Evolutionary conservation across 2,113 vertebrate genomes (phyloP).

Genomic region (Tachycineta bicolor): DNA sequence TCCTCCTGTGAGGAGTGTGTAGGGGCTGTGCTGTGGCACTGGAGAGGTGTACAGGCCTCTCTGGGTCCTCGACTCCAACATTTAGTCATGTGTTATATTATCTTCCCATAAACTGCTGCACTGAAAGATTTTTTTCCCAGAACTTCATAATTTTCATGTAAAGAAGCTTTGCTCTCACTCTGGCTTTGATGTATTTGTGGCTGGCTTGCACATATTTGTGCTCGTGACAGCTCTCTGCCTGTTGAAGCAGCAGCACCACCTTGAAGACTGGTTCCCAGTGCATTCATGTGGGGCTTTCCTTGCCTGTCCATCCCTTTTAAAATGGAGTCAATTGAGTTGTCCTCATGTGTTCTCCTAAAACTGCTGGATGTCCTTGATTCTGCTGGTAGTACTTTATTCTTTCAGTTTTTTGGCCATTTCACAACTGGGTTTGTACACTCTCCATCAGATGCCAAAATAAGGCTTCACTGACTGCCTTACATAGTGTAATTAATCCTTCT

Average conservation of each 20-base stretch:
- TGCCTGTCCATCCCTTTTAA: not conserved
- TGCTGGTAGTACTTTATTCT: not conserved
- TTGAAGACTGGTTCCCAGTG: not conserved
- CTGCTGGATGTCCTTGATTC: not conserved
- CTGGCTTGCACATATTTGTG: not conserved
- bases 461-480: not conserved
- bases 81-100: not conserved
- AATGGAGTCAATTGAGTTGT: not conserved
- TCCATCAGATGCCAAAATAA: not conserved
- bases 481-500: not conserved
- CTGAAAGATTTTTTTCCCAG: not conserved
- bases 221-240: not conserved
- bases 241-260: not conserved
- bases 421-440: not conserved
- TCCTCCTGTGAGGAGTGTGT: not conserved
- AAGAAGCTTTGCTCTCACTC: not conserved
- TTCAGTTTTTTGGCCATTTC: not conserved
- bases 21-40: not conserved
- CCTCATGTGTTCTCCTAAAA: not conserved
- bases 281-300: not conserved
- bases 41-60: not conserved
- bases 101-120: not conserved
- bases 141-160: not conserved
- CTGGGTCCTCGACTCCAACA: not conserved
- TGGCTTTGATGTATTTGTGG: not conserved